Conservation (phyloP, 92 coral and sea anemone species). For the Epizoanthus fatuus region DNA sequence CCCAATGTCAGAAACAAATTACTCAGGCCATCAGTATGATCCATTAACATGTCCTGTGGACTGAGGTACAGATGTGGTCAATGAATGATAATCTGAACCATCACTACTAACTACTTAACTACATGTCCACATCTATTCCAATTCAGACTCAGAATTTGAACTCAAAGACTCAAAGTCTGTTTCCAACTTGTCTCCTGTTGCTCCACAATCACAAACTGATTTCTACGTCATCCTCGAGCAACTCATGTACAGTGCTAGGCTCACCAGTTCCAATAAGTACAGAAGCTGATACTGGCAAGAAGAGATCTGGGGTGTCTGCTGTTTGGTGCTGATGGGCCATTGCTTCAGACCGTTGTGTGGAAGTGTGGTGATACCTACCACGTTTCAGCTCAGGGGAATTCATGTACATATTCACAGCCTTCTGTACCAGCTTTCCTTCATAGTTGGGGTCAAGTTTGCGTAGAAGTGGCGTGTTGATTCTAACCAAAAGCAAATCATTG, state of each 20-base stretch:
- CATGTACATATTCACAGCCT: constrained; percentile 20
- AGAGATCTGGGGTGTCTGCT: constrained; percentile 25
- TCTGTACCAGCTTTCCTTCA: constrained; percentile 18
- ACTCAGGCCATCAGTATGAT: constrained; percentile 36
- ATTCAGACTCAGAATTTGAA: constrained; percentile 37
- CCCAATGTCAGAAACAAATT: constrained; percentile 39
- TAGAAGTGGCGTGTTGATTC: constrained; percentile 15
- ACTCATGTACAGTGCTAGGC: constrained; percentile 32
- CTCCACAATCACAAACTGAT: constrained; percentile 35
- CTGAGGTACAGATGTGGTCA: constrained; percentile 22
- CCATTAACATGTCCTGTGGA: constrained; percentile 18
- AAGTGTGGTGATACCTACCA: constrained; percentile 27
- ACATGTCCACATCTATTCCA: constrained; percentile 19
- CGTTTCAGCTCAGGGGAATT: constrained; percentile 20
- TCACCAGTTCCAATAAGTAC: constrained; percentile 26
- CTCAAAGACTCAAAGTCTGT: constrained; percentile 34
- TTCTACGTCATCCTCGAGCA: constrained; percentile 24
- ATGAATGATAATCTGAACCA: constrained; percentile 32
- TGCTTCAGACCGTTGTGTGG: constrained; percentile 17
- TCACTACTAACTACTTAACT: constrained; percentile 24
- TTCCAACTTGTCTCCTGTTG: constrained; percentile 10
- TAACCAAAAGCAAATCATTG: constrained; percentile 26
- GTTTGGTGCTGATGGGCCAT: constrained; percentile 15
- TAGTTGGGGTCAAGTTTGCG: constrained; percentile 32
- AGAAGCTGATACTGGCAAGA: constrained; percentile 25